Percentiles rank a stretch among this genome's conserved stretches.
Conservation (phyloP, 1,140 invertebrate genomes). For the Hylaeus volcanicus region DNA sequence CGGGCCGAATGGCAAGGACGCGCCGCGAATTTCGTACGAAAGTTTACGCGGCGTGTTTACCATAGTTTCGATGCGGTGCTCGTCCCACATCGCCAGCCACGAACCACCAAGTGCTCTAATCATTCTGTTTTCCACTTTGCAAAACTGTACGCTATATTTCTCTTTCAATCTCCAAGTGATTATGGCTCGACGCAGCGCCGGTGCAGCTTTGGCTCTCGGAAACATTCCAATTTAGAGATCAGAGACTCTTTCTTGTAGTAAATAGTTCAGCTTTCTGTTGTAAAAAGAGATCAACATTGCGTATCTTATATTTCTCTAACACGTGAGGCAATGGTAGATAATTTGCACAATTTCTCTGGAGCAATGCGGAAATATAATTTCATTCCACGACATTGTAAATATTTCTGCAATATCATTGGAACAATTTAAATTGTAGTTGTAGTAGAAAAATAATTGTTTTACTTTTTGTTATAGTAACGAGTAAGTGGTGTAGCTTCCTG, state of each 20-base stretch:
- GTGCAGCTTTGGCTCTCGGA: not conserved
- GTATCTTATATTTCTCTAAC: too few species aligned
- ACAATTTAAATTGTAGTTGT: too few species aligned
- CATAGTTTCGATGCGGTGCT: not conserved
- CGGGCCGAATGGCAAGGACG: not conserved
- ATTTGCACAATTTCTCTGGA: too few species aligned
- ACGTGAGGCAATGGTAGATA: too few species aligned
- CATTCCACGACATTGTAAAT: too few species aligned
- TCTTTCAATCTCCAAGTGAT: not conserved
- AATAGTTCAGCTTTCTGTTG: too few species aligned
- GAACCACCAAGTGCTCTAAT: conserved; percentile 24
- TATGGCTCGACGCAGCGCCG: not conserved
- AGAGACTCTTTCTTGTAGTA: not conserved
- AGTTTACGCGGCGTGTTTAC: conserved; percentile 7
- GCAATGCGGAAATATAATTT: too few species aligned
- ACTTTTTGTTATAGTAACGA: too few species aligned
- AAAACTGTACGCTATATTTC: not conserved
- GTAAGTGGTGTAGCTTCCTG: too few species aligned
- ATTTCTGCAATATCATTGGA: too few species aligned
- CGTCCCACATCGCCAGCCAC: conserved; percentile 2
- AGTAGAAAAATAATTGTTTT: too few species aligned
- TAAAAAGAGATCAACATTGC: too few species aligned
- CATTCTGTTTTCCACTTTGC: conserved; percentile 26
- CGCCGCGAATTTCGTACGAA: not conserved
- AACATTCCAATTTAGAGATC: not conserved